Base-by-base conservation (phyloP, 2,113 vertebrate genomes). In the Heterotis niloticus region DNA sequence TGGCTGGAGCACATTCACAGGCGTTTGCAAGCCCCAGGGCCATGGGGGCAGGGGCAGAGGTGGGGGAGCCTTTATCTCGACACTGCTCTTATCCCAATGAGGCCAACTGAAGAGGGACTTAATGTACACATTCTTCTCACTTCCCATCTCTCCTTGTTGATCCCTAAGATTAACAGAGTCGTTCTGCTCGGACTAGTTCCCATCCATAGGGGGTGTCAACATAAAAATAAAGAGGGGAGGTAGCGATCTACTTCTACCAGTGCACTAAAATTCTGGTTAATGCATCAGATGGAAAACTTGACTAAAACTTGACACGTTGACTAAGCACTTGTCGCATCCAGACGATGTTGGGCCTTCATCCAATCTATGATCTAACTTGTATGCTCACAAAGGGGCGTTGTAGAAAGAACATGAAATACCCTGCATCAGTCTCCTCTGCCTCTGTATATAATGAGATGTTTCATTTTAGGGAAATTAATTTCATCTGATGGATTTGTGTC, bases 391-490 rank as follows among this genome's bases (percentile, higher is more conserved):
- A 28, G 57, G 60, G 57, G 12, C 65, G 80, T 73, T 83, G 77
- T 62, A n/a, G 59, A 81, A 83, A 87, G 83, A 83, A 80, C 72
- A 29, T 51, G 29, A 81, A 86, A 78, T 70, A 87, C 86, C 87
- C 86, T 81, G 28, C 82, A 76, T 59, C 86, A 88, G 91, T 90
- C 62, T 64, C 24, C 23, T n/a, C 76, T 83, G 83, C 79, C 86
- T 90, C 84, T 82, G 3, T 75, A 62, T 17, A 57, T 75, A 75
- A 64, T 28, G 74, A 84, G 86, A 87, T 66, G 79, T 81, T 71
- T 70, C 71, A 51, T 44, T 44, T 44, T 44, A n/a, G n/a, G n/a
- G 57, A n/a, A 28, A 14, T 23, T 29, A 62, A 44, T 34, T 10
- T 62, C 29, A 44, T 2, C 34, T 44, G 34, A 44, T 7, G 34